Conservation (phyloP, 2,888 invertebrate genomes). For the Philaethria dido region DNA sequence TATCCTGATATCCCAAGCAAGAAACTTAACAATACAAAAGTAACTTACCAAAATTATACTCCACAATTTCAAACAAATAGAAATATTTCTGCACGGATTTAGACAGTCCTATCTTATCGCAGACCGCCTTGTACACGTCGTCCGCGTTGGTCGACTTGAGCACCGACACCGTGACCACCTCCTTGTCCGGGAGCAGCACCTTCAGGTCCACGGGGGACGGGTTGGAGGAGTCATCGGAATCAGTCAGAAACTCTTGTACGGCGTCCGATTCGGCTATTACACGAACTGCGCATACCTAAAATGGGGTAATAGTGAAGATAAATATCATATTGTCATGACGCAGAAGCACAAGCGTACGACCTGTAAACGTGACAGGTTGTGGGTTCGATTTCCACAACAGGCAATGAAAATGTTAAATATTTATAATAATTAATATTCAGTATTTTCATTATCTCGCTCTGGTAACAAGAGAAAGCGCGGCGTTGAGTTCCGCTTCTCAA, state of each 20-base stretch:
- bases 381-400: too few relatives aligned
- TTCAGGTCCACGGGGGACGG: conserved; percentile 91
- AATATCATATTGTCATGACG: too few relatives aligned
- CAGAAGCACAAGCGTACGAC: too few relatives aligned
- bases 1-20: not conserved
- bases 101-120: conserved; percentile 92
- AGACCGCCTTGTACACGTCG: conserved; percentile 94
- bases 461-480: too few relatives aligned
- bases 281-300: conserved; percentile 95
- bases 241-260: conserved; percentile 98
- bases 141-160: conserved; percentile 95
- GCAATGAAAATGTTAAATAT: too few relatives aligned
- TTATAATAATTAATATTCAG: too few relatives aligned
- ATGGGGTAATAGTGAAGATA: not conserved
- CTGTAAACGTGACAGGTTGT: too few relatives aligned
- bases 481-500: too few relatives aligned
- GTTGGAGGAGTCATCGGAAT: conserved; percentile 92
- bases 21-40: not conserved
- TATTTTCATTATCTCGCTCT: too few relatives aligned
- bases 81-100: conserved; percentile 94
- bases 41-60: conserved; percentile 95
- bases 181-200: conserved; percentile 93
- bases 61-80: conserved; percentile 98
- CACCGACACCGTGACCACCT: conserved; percentile 94
- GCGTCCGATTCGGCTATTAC: conserved; percentile 99